Evolutionary conservation across 2,113 vertebrate species (phyloP).

Genomic region (Oceanites oceanicus): DNA sequence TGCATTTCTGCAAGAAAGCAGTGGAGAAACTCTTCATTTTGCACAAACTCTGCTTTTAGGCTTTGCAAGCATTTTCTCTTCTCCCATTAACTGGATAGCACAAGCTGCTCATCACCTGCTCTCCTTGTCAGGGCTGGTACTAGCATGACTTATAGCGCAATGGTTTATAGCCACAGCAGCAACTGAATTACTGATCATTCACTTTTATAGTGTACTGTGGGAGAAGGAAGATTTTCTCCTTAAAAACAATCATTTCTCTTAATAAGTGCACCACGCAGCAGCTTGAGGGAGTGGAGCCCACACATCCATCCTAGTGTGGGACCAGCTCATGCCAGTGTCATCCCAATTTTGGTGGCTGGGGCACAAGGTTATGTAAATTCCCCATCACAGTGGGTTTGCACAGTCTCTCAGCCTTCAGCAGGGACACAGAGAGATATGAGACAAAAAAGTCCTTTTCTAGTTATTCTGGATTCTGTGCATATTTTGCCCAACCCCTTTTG

Average conservation of each 20-base stretch:
- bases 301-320: not conserved
- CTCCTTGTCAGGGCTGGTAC: not conserved
- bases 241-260: not conserved
- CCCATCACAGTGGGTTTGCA: not conserved
- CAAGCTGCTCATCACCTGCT: not conserved
- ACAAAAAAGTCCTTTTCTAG: not conserved
- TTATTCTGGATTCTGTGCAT: not conserved
- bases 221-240: not conserved
- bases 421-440: not conserved
- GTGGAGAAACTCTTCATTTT: not conserved
- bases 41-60: not conserved
- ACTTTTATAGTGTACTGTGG: not conserved
- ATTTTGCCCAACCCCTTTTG: not conserved
- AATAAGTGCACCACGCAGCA: rapidly evolving
- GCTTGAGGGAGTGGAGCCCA: not conserved
- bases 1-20: not conserved
- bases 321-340: not conserved
- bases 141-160: not conserved
- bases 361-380: not conserved
- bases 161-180: not conserved
- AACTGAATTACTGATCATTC: not conserved
- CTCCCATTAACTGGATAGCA: not conserved
- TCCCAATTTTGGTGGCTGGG: not conserved
- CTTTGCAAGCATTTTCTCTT: not conserved
- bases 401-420: not conserved